phyloP scores from a whole-genome alignment of 1,140 invertebrate species.

The Rhizoglyphus robini region DNA sequence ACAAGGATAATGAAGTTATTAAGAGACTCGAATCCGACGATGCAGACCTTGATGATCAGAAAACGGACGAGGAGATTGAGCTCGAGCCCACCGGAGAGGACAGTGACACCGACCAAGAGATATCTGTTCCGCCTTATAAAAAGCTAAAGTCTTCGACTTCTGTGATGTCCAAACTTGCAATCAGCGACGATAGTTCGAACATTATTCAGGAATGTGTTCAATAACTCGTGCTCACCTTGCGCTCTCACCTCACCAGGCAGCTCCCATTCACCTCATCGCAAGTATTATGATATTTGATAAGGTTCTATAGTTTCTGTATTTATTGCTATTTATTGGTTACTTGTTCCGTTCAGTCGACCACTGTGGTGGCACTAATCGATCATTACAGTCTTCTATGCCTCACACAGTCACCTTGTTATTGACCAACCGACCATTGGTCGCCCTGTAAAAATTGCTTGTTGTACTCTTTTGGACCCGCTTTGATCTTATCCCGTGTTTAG shows the following conservation, averaged over 20 bases:
- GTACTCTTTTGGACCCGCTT: background rate
- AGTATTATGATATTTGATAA: background rate
- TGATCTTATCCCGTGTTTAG: background rate
- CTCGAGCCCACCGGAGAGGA: constrained; percentile 25
- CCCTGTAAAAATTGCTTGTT: background rate
- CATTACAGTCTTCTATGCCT: background rate
- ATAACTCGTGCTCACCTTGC: background rate
- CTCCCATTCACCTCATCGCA: no score
- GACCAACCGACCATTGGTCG: background rate
- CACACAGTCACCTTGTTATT: background rate
- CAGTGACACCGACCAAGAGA: constrained; percentile 23
- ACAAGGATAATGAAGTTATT: background rate
- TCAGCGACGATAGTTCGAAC: constrained; percentile 12
- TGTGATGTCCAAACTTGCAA: background rate
- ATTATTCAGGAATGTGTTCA: constrained; percentile 18
- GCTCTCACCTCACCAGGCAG: background rate
- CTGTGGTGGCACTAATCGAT: background rate
- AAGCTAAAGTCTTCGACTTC: constrained; percentile 9
- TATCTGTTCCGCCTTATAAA: constrained; percentile 4
- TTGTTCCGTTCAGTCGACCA: background rate
- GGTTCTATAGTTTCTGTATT: no score
- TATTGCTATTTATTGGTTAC: background rate
- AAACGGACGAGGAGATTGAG: constrained; percentile 17
- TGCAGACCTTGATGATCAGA: constrained; percentile 8
- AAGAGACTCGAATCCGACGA: background rate